A percentile compares a stretch with the other conserved stretches of the same genome.
Evolutionary conservation across 2,888 invertebrate species (phyloP).

Genomic region (Eucriotettix oculatus): DNA sequence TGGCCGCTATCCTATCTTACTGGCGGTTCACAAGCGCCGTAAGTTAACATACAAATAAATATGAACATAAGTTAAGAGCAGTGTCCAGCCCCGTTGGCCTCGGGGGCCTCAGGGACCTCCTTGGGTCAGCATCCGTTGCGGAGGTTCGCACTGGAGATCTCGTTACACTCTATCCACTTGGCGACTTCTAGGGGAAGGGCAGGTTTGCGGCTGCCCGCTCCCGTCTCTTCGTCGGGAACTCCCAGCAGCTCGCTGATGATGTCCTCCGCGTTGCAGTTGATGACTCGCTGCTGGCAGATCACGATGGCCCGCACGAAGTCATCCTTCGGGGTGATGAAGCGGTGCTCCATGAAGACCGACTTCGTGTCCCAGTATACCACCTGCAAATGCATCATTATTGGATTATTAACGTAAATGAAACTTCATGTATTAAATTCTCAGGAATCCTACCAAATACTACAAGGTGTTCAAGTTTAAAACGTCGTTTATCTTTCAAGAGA

Average conservation of each 20-base stretch:
- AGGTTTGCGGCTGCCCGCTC: conserved; percentile 27
- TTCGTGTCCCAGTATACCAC: conserved; percentile 74
- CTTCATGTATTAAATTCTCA: too few species aligned
- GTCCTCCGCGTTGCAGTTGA: conserved; percentile 29
- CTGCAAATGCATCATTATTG: conserved; percentile 24
- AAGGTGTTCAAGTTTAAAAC: too few species aligned
- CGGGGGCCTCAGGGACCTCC: neutral
- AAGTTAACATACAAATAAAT: too few species aligned
- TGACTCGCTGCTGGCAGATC: conserved; percentile 24
- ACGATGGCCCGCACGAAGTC: conserved; percentile 43
- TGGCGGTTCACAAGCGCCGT: too few species aligned
- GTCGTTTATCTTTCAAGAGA: too few species aligned
- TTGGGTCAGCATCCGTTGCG: conserved; percentile 22
- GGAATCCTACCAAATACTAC: too few species aligned
- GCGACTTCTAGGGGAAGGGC: conserved; percentile 45
- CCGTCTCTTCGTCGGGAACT: conserved; percentile 4
- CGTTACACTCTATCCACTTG: conserved; percentile 53
- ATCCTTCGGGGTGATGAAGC: conserved; percentile 53
- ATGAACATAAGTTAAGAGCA: conserved; percentile 1
- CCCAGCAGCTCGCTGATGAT: conserved; percentile 9
- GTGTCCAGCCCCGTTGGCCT: conserved; percentile 15
- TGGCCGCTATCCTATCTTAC: too few species aligned
- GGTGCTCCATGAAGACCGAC: conserved; percentile 69
- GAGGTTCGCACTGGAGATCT: conserved; percentile 49
- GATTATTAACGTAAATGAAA: too few species aligned